Evolutionary conservation across 1,140 invertebrate genomes (phyloP), one percentile per base, ranked within the genome.

Genomic region (Drosophila sproati): DNA sequence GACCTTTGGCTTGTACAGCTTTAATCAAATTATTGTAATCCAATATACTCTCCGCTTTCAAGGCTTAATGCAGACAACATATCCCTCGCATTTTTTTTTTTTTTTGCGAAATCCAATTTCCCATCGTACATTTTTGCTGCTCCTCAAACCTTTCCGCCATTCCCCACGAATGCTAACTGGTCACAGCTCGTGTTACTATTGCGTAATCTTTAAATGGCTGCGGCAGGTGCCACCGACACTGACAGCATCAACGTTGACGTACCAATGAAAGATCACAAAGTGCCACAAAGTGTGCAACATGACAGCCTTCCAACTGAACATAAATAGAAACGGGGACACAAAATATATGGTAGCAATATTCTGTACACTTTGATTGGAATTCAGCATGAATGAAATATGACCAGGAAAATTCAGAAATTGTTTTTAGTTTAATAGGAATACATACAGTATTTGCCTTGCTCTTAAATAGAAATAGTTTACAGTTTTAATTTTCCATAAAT

Each of bases 121-220:
- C 75, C 41, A 48, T 63, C 35, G 60, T 43, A 80, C 77, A 83
- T 73, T 83, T 48, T 60, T 31, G 54, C 41, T 47, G 52, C 54
- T 52, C 60, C 12, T 51, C 35, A 35, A 56, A 64, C 39, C 35
- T 61, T 59, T 52, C 37, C 34, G n/a, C 50, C 28, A 55, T 52
- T 37, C 34, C 43, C 10, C 37, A 28, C 0, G 3, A 66, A 28
- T 35, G 51, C 51, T 76, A 82, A 86, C 63, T 64, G 82, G 82
- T 55, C 47, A 57, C 64, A 54, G 71, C 74, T 87, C 82, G 48
- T 60, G 56, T 87, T 87, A 66, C 71, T 32, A 50, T 73, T 70
- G 32, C 29, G 71, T 48, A 60, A 60, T 45, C 34, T 41, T 34
- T 29, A 48, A 61, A 45, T 43, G 55, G 31, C 37, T 39, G 31